Evolutionary conservation across 2,888 invertebrate species (phyloP).

Genomic region (Syrphus vitripennis): DNA sequence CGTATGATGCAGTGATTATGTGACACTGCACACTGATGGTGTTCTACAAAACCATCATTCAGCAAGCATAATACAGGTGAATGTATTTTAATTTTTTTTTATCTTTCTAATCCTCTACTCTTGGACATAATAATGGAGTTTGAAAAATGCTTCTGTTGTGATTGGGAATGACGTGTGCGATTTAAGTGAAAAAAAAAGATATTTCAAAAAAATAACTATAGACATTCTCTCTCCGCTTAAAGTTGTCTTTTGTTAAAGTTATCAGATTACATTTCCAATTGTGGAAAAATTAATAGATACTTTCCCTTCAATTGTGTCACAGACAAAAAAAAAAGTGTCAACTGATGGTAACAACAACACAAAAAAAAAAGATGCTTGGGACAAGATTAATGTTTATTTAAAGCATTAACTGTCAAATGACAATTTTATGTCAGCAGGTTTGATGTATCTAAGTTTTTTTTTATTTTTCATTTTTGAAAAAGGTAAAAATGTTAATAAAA

Average conservation of each 20-base stretch:
- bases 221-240: neutral
- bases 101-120: neutral
- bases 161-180: neutral
- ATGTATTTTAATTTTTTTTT: neutral
- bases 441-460: constrained; percentile 47
- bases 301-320: constrained; percentile 10
- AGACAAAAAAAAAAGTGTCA: constrained; percentile 34
- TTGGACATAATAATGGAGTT: constrained; percentile 16
- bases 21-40: neutral
- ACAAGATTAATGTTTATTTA: constrained; percentile 69
- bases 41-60: constrained; percentile 10
- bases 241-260: neutral
- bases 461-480: neutral
- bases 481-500: constrained; percentile 9
- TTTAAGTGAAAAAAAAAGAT: neutral
- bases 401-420: constrained; percentile 61
- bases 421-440: constrained; percentile 62
- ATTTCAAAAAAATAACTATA: neutral
- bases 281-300: neutral
- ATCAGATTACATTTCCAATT: neutral
- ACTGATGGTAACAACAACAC: neutral
- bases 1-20: constrained; percentile 31
- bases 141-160: constrained; percentile 6
- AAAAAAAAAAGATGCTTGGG: constrained; percentile 46
- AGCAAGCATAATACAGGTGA: constrained; percentile 12